Evolutionary conservation across 2,888 invertebrate genomes (phyloP), one percentile per base, ranked within the genome.

Genomic region (Dasypolia templi): DNA sequence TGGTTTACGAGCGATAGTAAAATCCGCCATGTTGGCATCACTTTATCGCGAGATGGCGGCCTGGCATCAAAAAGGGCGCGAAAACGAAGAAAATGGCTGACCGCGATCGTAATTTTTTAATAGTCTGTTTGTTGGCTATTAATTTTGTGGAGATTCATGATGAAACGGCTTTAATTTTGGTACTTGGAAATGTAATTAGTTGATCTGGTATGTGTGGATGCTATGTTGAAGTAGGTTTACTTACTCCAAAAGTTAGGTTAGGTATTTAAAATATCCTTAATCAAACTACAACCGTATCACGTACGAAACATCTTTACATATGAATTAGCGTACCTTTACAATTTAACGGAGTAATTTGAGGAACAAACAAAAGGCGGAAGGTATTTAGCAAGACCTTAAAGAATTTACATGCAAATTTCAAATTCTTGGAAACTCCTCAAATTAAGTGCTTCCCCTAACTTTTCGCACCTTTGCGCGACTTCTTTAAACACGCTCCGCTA

Each of bases 1-100:
- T 90, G 89, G 86, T 95, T 95, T 94, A 94, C 92, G 94, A 93
- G 82, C 91, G 88, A 88, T 90, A 88, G 87, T 94, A 93, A 94
- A 88, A 92, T 87, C 88, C 89, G 92, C 93, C 94, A 94, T 95
- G 84, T 94, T 93, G 91, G 88, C 89, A 90, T 88, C 89, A 87
- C 86, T 90, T 88, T 85, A 89, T 88, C 89, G 85, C 90, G 92
- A 94, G 89, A 94, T 94, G 94, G 93, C 90, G 84, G 86, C 75
- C 77, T 87, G 63, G 88, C 89, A 89, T 90, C 89, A 91, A 89
- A 90, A 93, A 93, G 91, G 91, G 92, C 92, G 93, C 92, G 91
- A 91, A 92, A 83, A 87, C 87, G 84, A 84, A 87, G 87, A 86
- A 86, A 86, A 86, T 89, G 87, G 89, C 88, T 79, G 84, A 75